A percentile compares a stretch with the other conserved stretches of the same genome.
Conservation (phyloP, 2,888 invertebrate species). For the Ophioninae sp. region DNA sequence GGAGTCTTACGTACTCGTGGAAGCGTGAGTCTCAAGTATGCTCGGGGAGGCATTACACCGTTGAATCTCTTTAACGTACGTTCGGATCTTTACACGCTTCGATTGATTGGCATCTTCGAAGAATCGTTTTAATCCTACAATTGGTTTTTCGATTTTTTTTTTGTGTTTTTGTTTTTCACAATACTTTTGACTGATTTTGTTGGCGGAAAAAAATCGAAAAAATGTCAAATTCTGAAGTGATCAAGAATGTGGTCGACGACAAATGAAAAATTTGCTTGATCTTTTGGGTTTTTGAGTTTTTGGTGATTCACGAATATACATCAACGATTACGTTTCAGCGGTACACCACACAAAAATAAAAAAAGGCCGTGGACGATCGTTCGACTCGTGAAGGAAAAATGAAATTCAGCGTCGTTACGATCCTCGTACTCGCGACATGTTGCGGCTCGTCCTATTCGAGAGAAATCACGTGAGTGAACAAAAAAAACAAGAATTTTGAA, state of each 20-base stretch:
- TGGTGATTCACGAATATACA: neutral
- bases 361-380: constrained; percentile 16
- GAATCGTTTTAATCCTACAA: neutral
- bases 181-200: constrained; percentile 27
- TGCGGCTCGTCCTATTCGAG: constrained; percentile 63
- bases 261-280: neutral
- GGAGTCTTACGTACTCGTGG: constrained; percentile 21
- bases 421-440: constrained; percentile 62
- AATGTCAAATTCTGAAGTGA: neutral
- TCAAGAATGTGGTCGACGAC: neutral
- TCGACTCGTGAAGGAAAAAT: constrained; percentile 45
- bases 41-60: constrained; percentile 33
- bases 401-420: constrained; percentile 59
- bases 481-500: neutral
- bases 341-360: constrained; percentile 16
- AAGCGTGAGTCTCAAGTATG: constrained; percentile 4
- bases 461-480: constrained; percentile 75
- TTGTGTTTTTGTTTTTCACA: constrained; percentile 38
- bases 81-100: constrained; percentile 27
- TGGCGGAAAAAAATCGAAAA: neutral
- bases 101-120: neutral
- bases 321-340: neutral
- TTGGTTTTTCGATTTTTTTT: neutral
- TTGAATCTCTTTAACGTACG: constrained; percentile 37
- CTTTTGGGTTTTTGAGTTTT: neutral